Conservation (phyloP, 1,140 invertebrate species). For the Orius insidiosus region DNA sequence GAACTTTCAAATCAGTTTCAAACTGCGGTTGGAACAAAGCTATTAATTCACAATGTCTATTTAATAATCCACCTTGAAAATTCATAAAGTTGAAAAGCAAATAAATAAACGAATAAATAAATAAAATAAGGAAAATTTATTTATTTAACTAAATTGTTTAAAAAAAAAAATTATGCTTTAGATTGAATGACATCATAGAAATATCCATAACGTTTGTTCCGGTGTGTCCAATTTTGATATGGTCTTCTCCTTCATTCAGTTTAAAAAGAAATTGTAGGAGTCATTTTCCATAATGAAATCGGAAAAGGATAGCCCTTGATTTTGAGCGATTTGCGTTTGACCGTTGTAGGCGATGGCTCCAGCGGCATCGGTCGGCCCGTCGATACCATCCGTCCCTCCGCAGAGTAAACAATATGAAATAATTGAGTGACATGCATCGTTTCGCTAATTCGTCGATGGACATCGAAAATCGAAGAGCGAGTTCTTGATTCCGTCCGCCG, state of each 20-base stretch:
- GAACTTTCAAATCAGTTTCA: too few relatives aligned
- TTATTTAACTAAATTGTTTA: too few relatives aligned
- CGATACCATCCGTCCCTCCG: slow-evolving; percentile 94
- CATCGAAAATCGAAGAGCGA: slow-evolving; percentile 57
- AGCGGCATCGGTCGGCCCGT: slow-evolving; percentile 88
- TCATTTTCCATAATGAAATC: slow-evolving; percentile 60
- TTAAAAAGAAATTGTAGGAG: slow-evolving; percentile 68
- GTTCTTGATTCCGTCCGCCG: slow-evolving; percentile 88
- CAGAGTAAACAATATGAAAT: slow-evolving; percentile 50
- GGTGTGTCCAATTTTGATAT: slow-evolving; percentile 68
- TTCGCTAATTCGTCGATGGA: neutral
- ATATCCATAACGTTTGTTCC: slow-evolving; percentile 99
- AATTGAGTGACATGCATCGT: neutral
- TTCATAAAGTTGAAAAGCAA: too few relatives aligned
- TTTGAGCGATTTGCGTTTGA: slow-evolving; percentile 19
- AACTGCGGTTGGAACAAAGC: too few relatives aligned
- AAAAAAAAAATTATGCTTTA: too few relatives aligned
- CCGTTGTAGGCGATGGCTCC: slow-evolving; percentile 59
- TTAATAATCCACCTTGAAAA: too few relatives aligned
- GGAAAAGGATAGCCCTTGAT: slow-evolving; percentile 24
- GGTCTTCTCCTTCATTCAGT: slow-evolving; percentile 43
- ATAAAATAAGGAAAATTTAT: too few relatives aligned
- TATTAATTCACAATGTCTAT: too few relatives aligned
- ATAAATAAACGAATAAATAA: too few relatives aligned
- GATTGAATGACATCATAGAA: too few relatives aligned